phyloP scores from a whole-genome alignment of 2,113 vertebrate genomes.

The Cyanoderma ruficeps region DNA sequence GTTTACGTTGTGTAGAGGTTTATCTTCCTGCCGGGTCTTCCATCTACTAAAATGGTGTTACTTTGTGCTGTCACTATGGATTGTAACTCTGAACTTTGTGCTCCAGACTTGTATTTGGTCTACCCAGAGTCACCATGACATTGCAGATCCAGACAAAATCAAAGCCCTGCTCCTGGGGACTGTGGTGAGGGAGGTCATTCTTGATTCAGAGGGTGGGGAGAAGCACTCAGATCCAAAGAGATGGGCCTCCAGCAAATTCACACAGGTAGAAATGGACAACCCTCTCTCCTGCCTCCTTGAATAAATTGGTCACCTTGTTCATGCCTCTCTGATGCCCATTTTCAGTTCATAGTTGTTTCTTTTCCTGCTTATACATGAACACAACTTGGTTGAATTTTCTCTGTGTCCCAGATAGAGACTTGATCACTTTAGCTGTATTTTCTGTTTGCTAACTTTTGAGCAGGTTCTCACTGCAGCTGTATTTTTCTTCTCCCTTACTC shows the following conservation, averaged over 20 bases:
- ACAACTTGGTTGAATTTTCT: background rate
- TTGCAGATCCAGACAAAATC: background rate
- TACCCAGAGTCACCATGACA: background rate
- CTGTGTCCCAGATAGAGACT: background rate
- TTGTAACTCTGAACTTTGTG: background rate
- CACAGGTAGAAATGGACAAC: background rate
- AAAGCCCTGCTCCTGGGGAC: background rate
- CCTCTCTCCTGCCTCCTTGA: background rate
- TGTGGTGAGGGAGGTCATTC: background rate
- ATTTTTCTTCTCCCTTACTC: background rate
- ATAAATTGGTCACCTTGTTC: background rate
- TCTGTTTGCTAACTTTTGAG: background rate
- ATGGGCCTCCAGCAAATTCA: background rate
- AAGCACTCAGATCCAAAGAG: background rate
- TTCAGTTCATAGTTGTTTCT: background rate
- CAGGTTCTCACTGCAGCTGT: constrained; percentile 7
- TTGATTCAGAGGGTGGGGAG: background rate
- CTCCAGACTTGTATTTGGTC: background rate
- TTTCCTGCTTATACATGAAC: background rate
- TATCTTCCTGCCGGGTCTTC: background rate
- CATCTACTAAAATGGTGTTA: background rate
- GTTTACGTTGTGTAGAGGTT: background rate
- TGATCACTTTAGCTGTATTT: background rate
- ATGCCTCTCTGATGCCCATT: background rate
- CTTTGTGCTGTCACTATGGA: fast-evolving